Conservation (phyloP, 1,140 invertebrate species). For the Bombus confusus region DNA sequence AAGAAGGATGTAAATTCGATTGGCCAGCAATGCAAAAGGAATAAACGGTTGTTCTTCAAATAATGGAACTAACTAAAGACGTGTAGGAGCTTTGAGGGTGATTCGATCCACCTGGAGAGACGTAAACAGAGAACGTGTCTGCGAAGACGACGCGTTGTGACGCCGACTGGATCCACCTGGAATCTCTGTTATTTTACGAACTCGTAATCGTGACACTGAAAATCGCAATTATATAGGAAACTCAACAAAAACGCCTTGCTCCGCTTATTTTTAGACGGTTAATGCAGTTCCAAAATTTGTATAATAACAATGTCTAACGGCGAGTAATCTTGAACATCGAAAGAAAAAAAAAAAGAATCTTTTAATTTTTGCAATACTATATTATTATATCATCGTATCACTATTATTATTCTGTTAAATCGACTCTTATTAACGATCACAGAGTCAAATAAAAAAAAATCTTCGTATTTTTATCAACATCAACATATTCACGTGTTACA, state of each 20-base stretch:
- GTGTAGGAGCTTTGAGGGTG: slow-evolving; percentile 63
- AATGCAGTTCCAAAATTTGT: neutral
- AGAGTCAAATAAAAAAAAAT: too few relatives aligned
- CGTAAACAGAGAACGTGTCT: slow-evolving; percentile 75
- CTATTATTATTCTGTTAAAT: too few relatives aligned
- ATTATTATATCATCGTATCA: too few relatives aligned
- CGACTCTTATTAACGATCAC: too few relatives aligned
- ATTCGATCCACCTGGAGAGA: slow-evolving; percentile 78
- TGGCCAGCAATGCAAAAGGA: neutral
- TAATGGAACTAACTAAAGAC: slow-evolving; percentile 63
- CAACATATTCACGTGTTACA: too few relatives aligned
- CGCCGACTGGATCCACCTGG: slow-evolving; percentile 77
- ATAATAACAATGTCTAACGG: neutral
- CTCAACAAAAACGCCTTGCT: slow-evolving; percentile 2
- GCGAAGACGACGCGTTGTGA: slow-evolving; percentile 61
- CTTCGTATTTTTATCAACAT: too few relatives aligned
- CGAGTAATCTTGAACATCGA: neutral
- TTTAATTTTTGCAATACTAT: too few relatives aligned
- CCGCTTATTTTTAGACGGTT: neutral
- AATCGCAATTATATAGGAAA: slow-evolving; percentile 41
- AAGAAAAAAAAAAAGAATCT: too few relatives aligned
- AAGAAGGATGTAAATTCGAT: neutral
- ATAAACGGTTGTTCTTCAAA: slow-evolving; percentile 55
- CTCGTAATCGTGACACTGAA: slow-evolving; percentile 51
- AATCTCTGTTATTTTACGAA: slow-evolving; percentile 54